phyloP scores from a whole-genome alignment of 2,797 vertebrate genomes.

The Onychomys arenicola region DNA sequence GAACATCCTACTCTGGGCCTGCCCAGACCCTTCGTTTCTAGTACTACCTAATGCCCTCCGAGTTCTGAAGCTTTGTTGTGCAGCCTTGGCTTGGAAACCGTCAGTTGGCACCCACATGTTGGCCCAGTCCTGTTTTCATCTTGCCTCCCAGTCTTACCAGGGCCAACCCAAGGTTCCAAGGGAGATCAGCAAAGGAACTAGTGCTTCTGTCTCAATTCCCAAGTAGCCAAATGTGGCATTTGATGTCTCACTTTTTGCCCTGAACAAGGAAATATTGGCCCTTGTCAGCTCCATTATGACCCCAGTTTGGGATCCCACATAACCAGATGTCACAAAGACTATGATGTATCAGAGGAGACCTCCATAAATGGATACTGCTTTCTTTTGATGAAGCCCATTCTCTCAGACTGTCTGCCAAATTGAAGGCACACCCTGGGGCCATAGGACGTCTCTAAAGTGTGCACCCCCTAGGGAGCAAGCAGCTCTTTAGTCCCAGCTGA shows the following conservation, averaged over 20 bases:
- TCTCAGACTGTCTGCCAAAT: background rate
- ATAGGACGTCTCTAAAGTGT: too few relatives aligned
- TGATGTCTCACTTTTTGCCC: background rate
- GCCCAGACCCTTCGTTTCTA: background rate
- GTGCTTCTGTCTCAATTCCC: background rate
- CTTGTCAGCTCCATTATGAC: background rate
- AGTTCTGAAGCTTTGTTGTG: background rate
- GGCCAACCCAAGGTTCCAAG: accelerated
- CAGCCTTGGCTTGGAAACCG: background rate
- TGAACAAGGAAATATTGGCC: background rate
- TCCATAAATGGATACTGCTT: background rate
- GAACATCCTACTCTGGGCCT: too few relatives aligned
- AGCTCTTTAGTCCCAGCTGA: background rate
- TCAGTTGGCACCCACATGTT: background rate
- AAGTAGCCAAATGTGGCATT: background rate
- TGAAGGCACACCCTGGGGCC: background rate
- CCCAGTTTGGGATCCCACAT: background rate
- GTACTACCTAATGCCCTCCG: background rate
- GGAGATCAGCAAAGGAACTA: background rate
- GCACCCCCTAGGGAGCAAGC: background rate
- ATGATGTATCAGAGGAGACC: background rate
- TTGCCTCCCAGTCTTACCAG: too few relatives aligned
- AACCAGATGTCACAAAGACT: background rate
- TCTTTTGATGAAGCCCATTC: background rate
- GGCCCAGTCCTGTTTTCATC: background rate